Evolutionary conservation across 2,888 invertebrate genomes (phyloP), one percentile per base, ranked within the genome.

Genomic region (Zaprionus bogoriensis): DNA sequence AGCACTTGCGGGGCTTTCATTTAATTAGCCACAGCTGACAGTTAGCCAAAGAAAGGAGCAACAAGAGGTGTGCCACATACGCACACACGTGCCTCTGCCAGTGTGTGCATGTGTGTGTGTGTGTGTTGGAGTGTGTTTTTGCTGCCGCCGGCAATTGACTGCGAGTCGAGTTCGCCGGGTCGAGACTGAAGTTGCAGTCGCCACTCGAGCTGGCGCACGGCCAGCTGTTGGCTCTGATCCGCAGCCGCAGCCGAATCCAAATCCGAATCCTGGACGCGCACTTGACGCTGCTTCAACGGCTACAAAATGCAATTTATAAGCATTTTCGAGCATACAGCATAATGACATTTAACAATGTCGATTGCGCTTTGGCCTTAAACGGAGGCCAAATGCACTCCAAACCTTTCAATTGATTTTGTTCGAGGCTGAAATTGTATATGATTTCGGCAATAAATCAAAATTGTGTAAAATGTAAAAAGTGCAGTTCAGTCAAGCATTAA

Each of bases 11-110:
- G 47, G 69, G 68, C 81, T 80, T 81, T 81, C 76, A 81, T 81
- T 81, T 81, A 81, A 81, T 81, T 81, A 81, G 81, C 84, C 81
- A 81, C 84, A 81, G 81, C 78, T 81, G 81, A 81, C 81, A 81
- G 81, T 81, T 81, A 69, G 75, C 74, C 71, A 58, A 76, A 81
- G 81, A 81, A 81, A 70, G 78, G 62, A 61, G 55, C 62, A 63
- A 63, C 71, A 62, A 53, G 42, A 61, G 48, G 48, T 25, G 12
- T 38, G 12, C n/a, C 23, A 58, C 23, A 41, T 27, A 42, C 41
- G 39, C 32, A 27, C 27, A 22, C 23, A 36, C 30, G 14, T 4
- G n/a, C 22, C 20, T 22, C 19, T 41, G 20, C 39, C 19, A 7
- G 12, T 22, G 60, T 46, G 52, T 22, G 14, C 32, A n/a, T 6